A percentile compares a stretch with the other conserved stretches of the same genome.
phyloP scores from a whole-genome alignment of 2,888 invertebrate genomes.

The Clanis bilineata region DNA sequence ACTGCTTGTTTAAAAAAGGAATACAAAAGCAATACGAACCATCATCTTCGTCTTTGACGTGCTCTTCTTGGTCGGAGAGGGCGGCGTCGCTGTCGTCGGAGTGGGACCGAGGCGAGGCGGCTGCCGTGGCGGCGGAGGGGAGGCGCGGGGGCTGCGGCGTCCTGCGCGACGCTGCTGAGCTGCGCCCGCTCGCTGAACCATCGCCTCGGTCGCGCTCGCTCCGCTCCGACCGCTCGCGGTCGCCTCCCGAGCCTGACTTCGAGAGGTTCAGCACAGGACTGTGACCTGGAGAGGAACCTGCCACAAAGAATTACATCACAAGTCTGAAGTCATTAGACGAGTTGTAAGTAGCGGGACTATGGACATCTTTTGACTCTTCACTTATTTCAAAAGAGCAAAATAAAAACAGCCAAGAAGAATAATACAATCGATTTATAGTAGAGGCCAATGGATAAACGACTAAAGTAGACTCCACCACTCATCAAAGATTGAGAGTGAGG shows the following conservation, averaged over 20 bases:
- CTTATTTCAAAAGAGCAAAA: no score
- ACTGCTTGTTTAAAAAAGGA: no score
- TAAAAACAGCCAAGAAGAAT: no score
- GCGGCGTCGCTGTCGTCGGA: conserved; percentile 92
- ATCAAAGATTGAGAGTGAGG: no score
- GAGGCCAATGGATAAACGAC: no score
- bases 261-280: conserved; percentile 96
- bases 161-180: conserved; percentile 84
- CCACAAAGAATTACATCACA: background rate
- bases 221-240: conserved; percentile 84
- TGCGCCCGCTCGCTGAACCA: conserved; percentile 77
- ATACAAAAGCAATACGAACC: conserved; percentile 80
- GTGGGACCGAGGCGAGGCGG: conserved; percentile 86
- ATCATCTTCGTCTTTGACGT: conserved; percentile 91
- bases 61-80: conserved; percentile 92
- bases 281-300: conserved; percentile 93
- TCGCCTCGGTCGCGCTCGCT: conserved; percentile 82
- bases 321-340: no score
- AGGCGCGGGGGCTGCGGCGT: conserved; percentile 81
- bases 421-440: no score
- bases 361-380: no score
- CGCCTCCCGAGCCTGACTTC: conserved; percentile 90
- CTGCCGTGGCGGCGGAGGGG: conserved; percentile 81
- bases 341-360: no score
- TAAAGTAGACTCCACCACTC: no score